A percentile compares a stretch with the other conserved stretches of the same genome.
Conservation (phyloP, 2,113 vertebrate species). For the Notarius quadriscutis region DNA sequence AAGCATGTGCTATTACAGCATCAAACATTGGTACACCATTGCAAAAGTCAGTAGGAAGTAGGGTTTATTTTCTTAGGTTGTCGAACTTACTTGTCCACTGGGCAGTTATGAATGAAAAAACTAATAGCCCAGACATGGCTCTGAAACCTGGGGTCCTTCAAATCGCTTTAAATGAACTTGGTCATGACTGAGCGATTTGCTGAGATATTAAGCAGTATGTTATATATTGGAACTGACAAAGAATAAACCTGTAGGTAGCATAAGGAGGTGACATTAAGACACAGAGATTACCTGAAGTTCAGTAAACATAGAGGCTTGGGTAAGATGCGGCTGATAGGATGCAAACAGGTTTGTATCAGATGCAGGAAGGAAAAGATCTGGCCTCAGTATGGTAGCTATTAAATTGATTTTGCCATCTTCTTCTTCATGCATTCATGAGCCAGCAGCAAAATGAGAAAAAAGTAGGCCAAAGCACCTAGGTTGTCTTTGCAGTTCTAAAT, state of each 20-base stretch:
- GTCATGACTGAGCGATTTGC: neutral
- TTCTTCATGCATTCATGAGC: slow-evolving; percentile 40
- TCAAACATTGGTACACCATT: neutral
- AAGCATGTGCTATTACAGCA: neutral
- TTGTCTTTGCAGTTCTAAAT: slow-evolving; percentile 34
- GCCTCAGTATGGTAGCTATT: slow-evolving; percentile 52
- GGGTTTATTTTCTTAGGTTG: neutral
- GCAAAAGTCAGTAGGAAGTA: neutral
- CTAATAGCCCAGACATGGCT: neutral
- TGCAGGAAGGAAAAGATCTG: slow-evolving; percentile 42
- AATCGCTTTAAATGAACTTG: neutral
- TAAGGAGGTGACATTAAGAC: neutral
- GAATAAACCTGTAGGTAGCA: neutral
- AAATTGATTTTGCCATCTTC: slow-evolving; percentile 66
- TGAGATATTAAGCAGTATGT: neutral
- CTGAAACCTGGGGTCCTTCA: neutral
- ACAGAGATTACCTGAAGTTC: slow-evolving; percentile 57
- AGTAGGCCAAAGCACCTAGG: slow-evolving; percentile 47
- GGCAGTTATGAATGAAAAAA: neutral
- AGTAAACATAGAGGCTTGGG: slow-evolving; percentile 53
- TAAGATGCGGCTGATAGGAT: slow-evolving; percentile 57
- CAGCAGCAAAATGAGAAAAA: slow-evolving; percentile 47
- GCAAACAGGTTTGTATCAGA: slow-evolving; percentile 58
- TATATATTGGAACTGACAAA: slow-evolving; percentile 23
- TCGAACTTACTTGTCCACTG: neutral